Base-by-base conservation (phyloP, 1,140 invertebrate species). In the Drosophila leontia region DNA sequence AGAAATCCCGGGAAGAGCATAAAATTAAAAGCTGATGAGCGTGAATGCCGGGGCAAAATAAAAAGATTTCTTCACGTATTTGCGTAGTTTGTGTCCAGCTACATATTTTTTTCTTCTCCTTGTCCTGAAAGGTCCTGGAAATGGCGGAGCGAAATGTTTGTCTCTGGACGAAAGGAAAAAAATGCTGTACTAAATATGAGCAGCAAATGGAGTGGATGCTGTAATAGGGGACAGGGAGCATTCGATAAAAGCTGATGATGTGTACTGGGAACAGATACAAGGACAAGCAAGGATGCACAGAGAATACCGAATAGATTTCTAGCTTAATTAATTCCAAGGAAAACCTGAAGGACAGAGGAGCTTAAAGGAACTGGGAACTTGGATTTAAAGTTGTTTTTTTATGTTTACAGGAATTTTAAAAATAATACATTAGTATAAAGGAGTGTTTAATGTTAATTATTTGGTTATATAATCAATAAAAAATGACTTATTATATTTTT, bases 1-100 rank as follows among this genome's bases (percentile, higher is more conserved):
- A 32, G 69, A 57, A 48, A 32, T 60, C 41, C 41, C 60, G 60
- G 47, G 70, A 71, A 78, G 72, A 79, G 78, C 78, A 92, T 84
- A 91, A 92, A 92, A 92, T 92, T 92, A 92, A 92, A 92, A 92
- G 91, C 91, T 92, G 91, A 91, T 90, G 91, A 91, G 91, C 76
- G 48, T 63, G 82, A 84, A 80, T 83, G 78, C 47, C 53, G 29
- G 69, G 65, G 48, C 75, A 75, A 91, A 91, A 91, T 91, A 86
- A 91, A 92, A 92, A 87, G 86, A 90, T 90, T 88, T 90, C 68
- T 82, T 76, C 58, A 68, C 85, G 75, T 88, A 81, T 88, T 88
- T 87, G 78, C 84, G 85, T 60, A 75, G 62, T 75, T 90, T 69
- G 69, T 80, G 61, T 78, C 45, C 57, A 64, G 60, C 63, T 64